These are phyloP conservation scores for Onychostoma macrolepis DNA, from an alignment of 2,113 vertebrate genomes.

Conservation along the genomic window DNA sequence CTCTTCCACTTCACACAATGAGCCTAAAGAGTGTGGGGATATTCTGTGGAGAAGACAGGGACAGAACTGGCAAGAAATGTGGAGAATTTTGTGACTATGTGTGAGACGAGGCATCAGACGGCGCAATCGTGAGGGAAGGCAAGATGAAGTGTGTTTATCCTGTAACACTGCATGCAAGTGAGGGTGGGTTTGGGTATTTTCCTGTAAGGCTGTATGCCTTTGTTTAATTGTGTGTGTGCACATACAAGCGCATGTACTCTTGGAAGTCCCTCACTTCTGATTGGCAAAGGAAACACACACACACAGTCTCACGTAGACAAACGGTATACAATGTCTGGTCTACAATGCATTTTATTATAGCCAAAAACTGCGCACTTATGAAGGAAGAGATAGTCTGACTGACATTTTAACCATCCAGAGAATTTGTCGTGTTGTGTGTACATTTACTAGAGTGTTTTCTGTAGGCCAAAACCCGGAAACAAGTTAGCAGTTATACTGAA, in stretches of 20 bases:
- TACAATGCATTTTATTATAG: neutral
- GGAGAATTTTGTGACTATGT: constrained; percentile 20
- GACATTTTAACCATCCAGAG: neutral
- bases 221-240: constrained; percentile 20
- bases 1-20: constrained; percentile 10
- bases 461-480: neutral
- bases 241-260: neutral
- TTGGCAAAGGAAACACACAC: constrained; percentile 32
- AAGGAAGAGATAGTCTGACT: neutral
- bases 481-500: neutral
- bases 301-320: constrained; percentile 9
- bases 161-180: constrained; percentile 37
- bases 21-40: constrained; percentile 2
- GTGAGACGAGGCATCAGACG: constrained; percentile 18
- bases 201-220: constrained; percentile 31
- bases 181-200: constrained; percentile 20
- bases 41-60: neutral
- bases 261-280: constrained; percentile 9
- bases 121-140: constrained; percentile 27
- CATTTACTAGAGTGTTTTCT: neutral
- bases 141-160: constrained; percentile 59
- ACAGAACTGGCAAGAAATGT: constrained; percentile 12
- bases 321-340: neutral
- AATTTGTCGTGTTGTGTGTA: no score
- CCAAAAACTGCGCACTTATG: neutral